These are phyloP conservation scores for Macrosiphum euphorbiae DNA, from an alignment of 2,888 invertebrate species.

Conservation along the genomic window DNA sequence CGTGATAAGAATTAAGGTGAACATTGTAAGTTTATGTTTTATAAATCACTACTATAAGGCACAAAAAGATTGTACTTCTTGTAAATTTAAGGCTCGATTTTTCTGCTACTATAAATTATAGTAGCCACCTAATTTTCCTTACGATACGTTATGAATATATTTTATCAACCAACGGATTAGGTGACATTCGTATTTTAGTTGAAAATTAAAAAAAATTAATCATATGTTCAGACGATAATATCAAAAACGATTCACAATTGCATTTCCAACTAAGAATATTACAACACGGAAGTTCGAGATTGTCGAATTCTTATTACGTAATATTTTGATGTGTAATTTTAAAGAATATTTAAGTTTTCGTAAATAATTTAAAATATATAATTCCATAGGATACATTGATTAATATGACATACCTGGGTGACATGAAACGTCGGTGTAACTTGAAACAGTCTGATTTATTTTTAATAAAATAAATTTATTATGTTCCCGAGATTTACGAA, in stretches of 20 bases:
- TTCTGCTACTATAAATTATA: background rate
- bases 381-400: background rate
- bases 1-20: slow-evolving; percentile 39
- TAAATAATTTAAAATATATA: background rate
- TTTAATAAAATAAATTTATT: no score
- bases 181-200: background rate
- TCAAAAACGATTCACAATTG: background rate
- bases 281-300: background rate
- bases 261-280: background rate
- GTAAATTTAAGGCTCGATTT: background rate
- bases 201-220: background rate
- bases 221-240: background rate
- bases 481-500: no score
- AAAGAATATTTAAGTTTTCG: background rate
- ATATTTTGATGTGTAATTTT: background rate
- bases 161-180: background rate
- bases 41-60: background rate
- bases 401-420: background rate
- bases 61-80: background rate
- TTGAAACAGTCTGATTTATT: no score
- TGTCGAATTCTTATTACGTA: background rate
- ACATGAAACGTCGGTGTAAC: no score
- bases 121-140: background rate
- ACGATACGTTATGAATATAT: background rate
- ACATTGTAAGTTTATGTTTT: slow-evolving; percentile 29